Conservation (phyloP, 1,140 invertebrate species). For the Bilobella aurantiaca region DNA sequence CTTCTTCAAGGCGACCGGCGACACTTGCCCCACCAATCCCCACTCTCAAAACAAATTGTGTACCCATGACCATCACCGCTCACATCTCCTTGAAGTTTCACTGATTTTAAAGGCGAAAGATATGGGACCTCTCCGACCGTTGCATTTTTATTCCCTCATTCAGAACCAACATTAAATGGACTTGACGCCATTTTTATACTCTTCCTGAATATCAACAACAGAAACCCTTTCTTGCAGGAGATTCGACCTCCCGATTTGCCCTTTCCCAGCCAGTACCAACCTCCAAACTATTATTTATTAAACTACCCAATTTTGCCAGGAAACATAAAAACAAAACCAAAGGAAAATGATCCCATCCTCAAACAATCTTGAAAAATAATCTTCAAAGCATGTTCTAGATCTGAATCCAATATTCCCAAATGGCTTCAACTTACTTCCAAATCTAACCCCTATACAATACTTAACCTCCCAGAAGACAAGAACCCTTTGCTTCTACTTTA, state of each 20-base stretch:
- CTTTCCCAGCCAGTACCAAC: background rate
- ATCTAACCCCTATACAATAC: too few species aligned
- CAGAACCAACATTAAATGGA: slow-evolving; percentile 33
- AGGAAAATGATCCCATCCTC: background rate
- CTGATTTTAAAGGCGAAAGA: background rate
- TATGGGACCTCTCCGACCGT: slow-evolving; percentile 15
- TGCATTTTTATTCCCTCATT: slow-evolving; percentile 36
- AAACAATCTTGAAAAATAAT: background rate
- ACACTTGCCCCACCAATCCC: too few species aligned
- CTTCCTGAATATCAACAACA: slow-evolving; percentile 10
- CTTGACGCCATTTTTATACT: slow-evolving; percentile 34
- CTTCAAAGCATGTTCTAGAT: too few species aligned
- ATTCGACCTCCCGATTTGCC: too few species aligned
- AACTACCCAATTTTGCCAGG: background rate
- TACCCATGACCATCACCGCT: too few species aligned
- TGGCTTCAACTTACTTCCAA: too few species aligned
- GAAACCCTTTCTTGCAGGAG: background rate
- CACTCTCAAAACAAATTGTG: too few species aligned
- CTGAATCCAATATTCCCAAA: too few species aligned
- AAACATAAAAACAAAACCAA: slow-evolving; percentile 2
- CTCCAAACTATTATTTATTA: background rate
- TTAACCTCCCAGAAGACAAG: too few species aligned
- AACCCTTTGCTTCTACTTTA: too few species aligned
- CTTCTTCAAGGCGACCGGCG: too few species aligned
- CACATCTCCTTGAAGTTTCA: background rate